Base-by-base conservation (phyloP, 2,113 vertebrate genomes). In the Chinchilla lanigera region DNA sequence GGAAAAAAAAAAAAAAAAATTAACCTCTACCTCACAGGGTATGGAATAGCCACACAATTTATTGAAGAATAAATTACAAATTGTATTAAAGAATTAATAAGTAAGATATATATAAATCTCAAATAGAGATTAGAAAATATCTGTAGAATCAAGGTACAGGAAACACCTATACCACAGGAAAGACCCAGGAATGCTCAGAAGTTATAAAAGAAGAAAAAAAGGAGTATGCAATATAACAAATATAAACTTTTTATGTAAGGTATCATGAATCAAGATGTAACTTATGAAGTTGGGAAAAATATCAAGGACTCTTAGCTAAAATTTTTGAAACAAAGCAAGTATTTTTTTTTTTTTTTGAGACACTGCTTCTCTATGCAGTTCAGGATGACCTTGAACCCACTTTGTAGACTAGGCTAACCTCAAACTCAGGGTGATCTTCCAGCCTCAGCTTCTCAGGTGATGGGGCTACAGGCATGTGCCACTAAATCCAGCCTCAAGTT, bases 1-100 rank as follows among this genome's bases (percentile, higher is more conserved):
- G n/a, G n/a, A n/a, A n/a, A n/a, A n/a, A n/a, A n/a, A 86, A n/a
- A 86, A 94, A 4, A 92, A 86, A n/a, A 89, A 94, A 78, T 56
- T 63, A 88, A 91, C 82, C 50, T 65, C 47, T 69, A 41, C 7
- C 17, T 85, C 35, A 77, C 26, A 84, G 56, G 38, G 65, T 3
- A 86, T 17, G 26, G 11, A 78, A 84, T 60, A 92, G 33, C 33
- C 67, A 92, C 28, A 93, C 1, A 89, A 91, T 35, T 54, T 50
- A 87, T 7, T 71, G 80, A 58, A 93, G n/a, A 85, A 56, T 60
- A 91, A 94, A 89, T 78, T 92, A 19, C 50, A 71, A 94, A 82
- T 58, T 41, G 3, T 58, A 86, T 63, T 82, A 56, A 86, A 94
- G 30, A 94, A 38, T 65, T 61, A 71, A 82, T 89, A 69, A 56